Conservation (phyloP, 2,888 invertebrate species). For the Isoperla grammatica region DNA sequence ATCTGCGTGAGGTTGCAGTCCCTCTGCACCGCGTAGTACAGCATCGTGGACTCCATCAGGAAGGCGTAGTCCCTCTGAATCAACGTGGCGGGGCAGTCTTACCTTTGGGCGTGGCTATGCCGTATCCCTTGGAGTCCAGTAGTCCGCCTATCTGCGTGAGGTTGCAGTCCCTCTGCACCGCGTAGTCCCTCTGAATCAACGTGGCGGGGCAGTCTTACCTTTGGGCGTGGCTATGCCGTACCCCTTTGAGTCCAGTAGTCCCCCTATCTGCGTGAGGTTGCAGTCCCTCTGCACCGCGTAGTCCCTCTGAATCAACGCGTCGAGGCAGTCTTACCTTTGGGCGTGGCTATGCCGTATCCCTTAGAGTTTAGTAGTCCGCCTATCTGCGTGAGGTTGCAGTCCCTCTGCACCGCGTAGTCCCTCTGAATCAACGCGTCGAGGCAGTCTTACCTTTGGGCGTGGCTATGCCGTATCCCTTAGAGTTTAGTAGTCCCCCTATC, state of each 20-base stretch:
- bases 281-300: slow-evolving; percentile 91
- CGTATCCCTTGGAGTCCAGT: slow-evolving; percentile 74
- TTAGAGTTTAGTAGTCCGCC: slow-evolving; percentile 79
- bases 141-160: slow-evolving; percentile 82
- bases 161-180: slow-evolving; percentile 75
- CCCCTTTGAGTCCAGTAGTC: slow-evolving; percentile 73
- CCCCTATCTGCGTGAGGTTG: slow-evolving; percentile 93
- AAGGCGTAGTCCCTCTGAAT: slow-evolving; percentile 85
- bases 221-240: slow-evolving; percentile 97
- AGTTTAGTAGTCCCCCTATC: slow-evolving; percentile 81
- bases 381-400: slow-evolving; percentile 94
- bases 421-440: too few species aligned
- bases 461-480: slow-evolving; percentile 92
- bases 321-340: slow-evolving; percentile 80
- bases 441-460: slow-evolving; percentile 85
- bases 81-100: too few species aligned
- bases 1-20: slow-evolving; percentile 96
- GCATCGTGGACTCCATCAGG: slow-evolving; percentile 96
- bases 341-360: slow-evolving; percentile 95
- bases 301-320: too few species aligned
- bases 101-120: too few species aligned
- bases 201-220: too few species aligned
- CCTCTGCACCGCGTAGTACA: slow-evolving; percentile 89
- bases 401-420: slow-evolving; percentile 88
- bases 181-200: too few species aligned